Evolutionary conservation across 2,888 invertebrate species (phyloP).

Genomic region (Cetonia aurata): DNA sequence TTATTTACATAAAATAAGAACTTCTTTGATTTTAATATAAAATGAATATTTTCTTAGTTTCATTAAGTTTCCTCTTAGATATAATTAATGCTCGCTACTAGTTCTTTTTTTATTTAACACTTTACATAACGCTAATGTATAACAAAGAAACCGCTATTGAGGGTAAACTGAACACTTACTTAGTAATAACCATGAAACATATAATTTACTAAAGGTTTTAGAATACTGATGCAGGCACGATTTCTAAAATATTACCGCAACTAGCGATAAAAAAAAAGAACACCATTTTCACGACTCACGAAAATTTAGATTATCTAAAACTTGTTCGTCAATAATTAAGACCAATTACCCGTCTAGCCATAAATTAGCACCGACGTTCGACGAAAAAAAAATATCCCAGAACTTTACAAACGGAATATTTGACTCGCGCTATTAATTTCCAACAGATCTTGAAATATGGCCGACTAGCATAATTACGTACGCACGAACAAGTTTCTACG

Average conservation of each 20-base stretch:
- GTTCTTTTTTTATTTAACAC: no score
- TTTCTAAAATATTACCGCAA: slow-evolving; percentile 7
- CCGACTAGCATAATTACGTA: slow-evolving; percentile 28
- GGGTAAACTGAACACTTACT: no score
- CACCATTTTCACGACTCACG: slow-evolving; percentile 36
- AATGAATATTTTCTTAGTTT: no score
- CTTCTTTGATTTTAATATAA: no score
- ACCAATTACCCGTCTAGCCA: slow-evolving; percentile 20
- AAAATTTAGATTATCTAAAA: slow-evolving; percentile 18
- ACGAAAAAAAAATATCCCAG: not conserved
- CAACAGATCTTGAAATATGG: slow-evolving; percentile 36
- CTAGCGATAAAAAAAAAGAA: slow-evolving; percentile 39
- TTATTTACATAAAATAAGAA: no score
- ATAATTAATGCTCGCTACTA: no score
- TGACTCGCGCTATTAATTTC: slow-evolving; percentile 34
- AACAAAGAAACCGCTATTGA: no score
- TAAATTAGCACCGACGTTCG: slow-evolving; percentile 21
- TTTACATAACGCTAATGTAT: no score
- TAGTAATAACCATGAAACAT: not conserved
- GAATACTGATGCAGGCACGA: not conserved
- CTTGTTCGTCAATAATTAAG: slow-evolving; percentile 28
- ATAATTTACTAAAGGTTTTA: slow-evolving; percentile 11
- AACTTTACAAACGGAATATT: slow-evolving; percentile 18
- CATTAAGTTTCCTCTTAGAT: no score
- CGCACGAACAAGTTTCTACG: slow-evolving; percentile 28